These are phyloP conservation scores for Corvus moneduloides DNA, from an alignment of 2,113 vertebrate species.

Conservation along the genomic window DNA sequence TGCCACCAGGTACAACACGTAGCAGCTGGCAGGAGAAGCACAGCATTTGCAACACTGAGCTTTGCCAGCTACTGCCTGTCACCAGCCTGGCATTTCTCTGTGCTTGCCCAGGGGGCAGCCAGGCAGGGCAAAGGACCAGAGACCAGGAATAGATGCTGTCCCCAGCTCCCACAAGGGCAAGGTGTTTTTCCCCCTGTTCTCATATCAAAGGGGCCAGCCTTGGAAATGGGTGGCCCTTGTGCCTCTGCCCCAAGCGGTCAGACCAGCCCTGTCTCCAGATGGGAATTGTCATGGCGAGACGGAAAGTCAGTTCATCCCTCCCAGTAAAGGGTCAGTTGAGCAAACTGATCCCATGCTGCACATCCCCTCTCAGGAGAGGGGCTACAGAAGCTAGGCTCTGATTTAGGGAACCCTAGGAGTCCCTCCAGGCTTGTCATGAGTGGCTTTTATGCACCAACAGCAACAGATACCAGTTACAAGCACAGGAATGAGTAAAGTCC, in stretches of 20 bases:
- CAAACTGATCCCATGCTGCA: background rate
- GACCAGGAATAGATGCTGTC: background rate
- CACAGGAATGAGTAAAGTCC: background rate
- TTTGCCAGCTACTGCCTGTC: background rate
- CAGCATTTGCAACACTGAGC: background rate
- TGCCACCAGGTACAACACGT: background rate
- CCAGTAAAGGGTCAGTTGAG: background rate
- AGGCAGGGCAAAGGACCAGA: background rate
- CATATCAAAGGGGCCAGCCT: accelerated
- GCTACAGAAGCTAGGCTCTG: background rate
- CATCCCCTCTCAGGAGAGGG: background rate
- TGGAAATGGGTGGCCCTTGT: background rate
- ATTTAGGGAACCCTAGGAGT: background rate
- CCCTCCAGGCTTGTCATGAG: background rate
- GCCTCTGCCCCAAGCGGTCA: background rate
- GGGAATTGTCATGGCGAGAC: accelerated
- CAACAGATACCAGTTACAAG: background rate
- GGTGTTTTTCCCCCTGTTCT: background rate
- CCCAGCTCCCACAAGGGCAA: background rate
- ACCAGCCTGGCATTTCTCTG: background rate
- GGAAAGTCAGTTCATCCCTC: background rate
- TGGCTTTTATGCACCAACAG: background rate
- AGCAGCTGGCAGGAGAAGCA: background rate
- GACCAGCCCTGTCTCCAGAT: background rate
- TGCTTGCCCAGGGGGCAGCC: background rate